Evolutionary conservation across 1,140 invertebrate species (phyloP).

Genomic region (Anastrepha obliqua): DNA sequence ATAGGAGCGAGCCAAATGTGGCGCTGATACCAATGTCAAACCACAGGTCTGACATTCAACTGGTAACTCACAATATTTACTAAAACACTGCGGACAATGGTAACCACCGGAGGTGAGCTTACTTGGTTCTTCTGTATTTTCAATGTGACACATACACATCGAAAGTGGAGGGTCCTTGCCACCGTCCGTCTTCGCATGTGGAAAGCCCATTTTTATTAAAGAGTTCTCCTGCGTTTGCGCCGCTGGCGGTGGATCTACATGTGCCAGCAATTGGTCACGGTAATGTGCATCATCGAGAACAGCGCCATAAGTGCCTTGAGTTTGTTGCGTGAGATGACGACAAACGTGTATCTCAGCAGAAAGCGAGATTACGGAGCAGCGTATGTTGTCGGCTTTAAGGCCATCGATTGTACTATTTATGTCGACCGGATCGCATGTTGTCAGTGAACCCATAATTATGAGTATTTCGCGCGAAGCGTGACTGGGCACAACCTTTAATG

Average conservation of each 20-base stretch:
- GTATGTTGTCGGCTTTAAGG: constrained; percentile 83
- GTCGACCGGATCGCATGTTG: constrained; percentile 96
- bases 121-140: constrained; percentile 81
- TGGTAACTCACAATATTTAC: constrained; percentile 98
- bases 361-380: constrained; percentile 95
- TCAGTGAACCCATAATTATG: constrained; percentile 94
- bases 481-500: constrained; percentile 91
- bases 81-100: constrained; percentile 96
- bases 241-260: constrained; percentile 92
- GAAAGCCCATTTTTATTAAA: constrained; percentile 95
- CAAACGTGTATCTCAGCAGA: constrained; percentile 96
- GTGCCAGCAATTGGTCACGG: constrained; percentile 84
- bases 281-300: constrained; percentile 94
- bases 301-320: constrained; percentile 75
- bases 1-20: constrained; percentile 96
- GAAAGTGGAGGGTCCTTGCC: constrained; percentile 82
- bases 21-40: constrained; percentile 96
- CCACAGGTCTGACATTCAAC: constrained; percentile 97
- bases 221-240: constrained; percentile 86
- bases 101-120: constrained; percentile 87
- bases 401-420: constrained; percentile 88
- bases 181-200: constrained; percentile 79
- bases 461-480: constrained; percentile 95
- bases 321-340: constrained; percentile 87
- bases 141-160: constrained; percentile 92